Evolutionary conservation across 1,140 invertebrate species (phyloP), one percentile per base, ranked within the genome.

Genomic region (Heliconius congener): DNA sequence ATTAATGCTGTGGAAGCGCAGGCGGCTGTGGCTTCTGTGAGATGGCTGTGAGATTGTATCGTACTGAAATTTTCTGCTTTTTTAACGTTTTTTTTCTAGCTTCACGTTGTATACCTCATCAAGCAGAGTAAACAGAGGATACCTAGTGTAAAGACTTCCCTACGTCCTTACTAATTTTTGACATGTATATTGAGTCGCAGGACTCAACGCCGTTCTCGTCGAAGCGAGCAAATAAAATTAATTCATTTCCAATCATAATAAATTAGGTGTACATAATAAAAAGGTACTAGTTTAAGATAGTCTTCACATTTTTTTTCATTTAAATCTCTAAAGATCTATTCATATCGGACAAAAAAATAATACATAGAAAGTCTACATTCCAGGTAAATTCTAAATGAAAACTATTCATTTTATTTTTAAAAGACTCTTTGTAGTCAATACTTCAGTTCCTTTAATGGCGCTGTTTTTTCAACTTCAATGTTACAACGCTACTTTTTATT

Each of bases 381-480:
- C n/a, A 66, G 11, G 27, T 66, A 66, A 66, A 66, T 13, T 2
- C 60, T 57, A 66, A 66, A 66, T 66, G 60, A 30, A 66, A 30
- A 27, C 60, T 66, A 27, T 66, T 66, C 60, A 66, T 66, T 13
- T 66, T 57, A 57, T 23, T 57, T 57, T n/a, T 57, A 57, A 27
- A 30, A 66, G 60, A 66, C 27, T 66, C 60, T 66, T 66, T 66
- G 60, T 30, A 66, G 60, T 66, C 60, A 27, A 66, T 66, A 30
- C 60, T 66, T 16, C 16, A 27, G 27, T 27, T 16, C 30, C 60
- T 66, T 27, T 66, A 30, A 66, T 66, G 11, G 60, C 23, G n/a
- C 60, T 66, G 11, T 66, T 66, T 66, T 66, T 23, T 27, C 4
- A 66, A 27, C 27, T 66, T 66, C 23, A 66, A 66, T 16, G 60